Evolutionary conservation across 2,888 invertebrate species (phyloP).

Genomic region (Drosophila paucipuncta): DNA sequence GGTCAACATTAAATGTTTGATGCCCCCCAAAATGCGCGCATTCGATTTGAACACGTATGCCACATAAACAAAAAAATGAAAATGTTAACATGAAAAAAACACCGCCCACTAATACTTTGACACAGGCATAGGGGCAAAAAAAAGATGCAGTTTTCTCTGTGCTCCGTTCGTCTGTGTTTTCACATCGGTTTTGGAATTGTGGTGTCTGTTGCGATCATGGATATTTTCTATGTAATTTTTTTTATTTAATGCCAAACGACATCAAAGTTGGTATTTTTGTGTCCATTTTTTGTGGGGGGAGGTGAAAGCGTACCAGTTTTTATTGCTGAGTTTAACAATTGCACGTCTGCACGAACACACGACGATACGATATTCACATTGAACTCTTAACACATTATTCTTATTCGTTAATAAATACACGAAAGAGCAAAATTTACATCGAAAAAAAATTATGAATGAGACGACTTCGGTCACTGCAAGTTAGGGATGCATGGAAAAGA

Average conservation of each 20-base stretch:
- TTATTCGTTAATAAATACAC: slow-evolving; percentile 65
- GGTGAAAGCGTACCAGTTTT: slow-evolving; percentile 60
- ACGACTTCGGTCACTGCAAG: slow-evolving; percentile 52
- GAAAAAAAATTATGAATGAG: slow-evolving; percentile 68
- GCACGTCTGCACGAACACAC: slow-evolving; percentile 65
- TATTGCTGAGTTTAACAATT: slow-evolving; percentile 59
- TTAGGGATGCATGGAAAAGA: slow-evolving; percentile 36
- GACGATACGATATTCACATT: slow-evolving; percentile 63
- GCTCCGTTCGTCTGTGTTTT: slow-evolving; percentile 2
- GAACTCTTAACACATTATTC: slow-evolving; percentile 62
- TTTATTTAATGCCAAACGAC: slow-evolving; percentile 22
- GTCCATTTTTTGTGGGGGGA: slow-evolving; percentile 14
- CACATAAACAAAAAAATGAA: slow-evolving; percentile 65
- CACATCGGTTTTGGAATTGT: background rate
- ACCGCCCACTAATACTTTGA: slow-evolving; percentile 56
- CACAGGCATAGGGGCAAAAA: slow-evolving; percentile 10
- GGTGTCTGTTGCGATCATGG: background rate
- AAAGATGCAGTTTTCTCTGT: slow-evolving; percentile 19
- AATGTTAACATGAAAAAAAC: slow-evolving; percentile 57
- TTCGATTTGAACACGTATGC: slow-evolving; percentile 63
- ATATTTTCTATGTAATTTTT: slow-evolving; percentile 20
- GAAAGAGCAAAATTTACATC: slow-evolving; percentile 63
- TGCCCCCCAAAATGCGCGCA: slow-evolving; percentile 22
- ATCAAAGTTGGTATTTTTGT: slow-evolving; percentile 20
- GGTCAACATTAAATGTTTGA: background rate